phyloP scores from a whole-genome alignment of 2,113 vertebrate species.

The Oostethus manadensis region DNA sequence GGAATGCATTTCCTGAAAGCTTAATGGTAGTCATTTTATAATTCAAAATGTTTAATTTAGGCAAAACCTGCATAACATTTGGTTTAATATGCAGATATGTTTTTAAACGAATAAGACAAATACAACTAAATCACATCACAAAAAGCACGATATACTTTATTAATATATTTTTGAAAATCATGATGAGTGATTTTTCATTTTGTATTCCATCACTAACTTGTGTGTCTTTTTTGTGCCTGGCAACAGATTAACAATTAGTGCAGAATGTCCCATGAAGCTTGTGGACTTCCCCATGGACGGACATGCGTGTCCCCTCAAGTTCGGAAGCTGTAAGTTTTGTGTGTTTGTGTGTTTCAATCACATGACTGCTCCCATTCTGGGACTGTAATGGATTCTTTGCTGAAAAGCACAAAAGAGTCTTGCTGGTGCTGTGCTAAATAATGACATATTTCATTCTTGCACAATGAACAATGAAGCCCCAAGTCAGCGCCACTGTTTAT shows the following conservation, averaged over 20 bases:
- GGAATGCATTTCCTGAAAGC: too few relatives aligned
- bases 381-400: constrained; percentile 15
- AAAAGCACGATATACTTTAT: too few relatives aligned
- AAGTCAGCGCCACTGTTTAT: constrained; percentile 55
- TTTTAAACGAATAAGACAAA: too few relatives aligned
- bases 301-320: constrained; percentile 96
- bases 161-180: too few relatives aligned
- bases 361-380: neutral
- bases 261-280: constrained; percentile 96
- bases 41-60: too few relatives aligned
- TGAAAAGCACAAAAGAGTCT: constrained; percentile 11
- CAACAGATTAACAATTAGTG: constrained; percentile 92
- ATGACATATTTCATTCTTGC: constrained; percentile 37
- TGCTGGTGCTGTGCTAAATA: constrained; percentile 35
- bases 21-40: too few relatives aligned
- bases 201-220: neutral
- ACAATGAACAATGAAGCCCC: constrained; percentile 56
- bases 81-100: too few relatives aligned
- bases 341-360: constrained; percentile 1
- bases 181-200: neutral
- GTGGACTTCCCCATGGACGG: constrained; percentile 99
- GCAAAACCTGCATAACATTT: too few relatives aligned
- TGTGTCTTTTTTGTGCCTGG: constrained; percentile 22
- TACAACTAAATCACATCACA: too few relatives aligned
- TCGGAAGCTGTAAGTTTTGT: constrained; percentile 92